Evolutionary conservation across 2,113 vertebrate genomes (phyloP).

Genomic region (Campylomormyrus tamandua): DNA sequence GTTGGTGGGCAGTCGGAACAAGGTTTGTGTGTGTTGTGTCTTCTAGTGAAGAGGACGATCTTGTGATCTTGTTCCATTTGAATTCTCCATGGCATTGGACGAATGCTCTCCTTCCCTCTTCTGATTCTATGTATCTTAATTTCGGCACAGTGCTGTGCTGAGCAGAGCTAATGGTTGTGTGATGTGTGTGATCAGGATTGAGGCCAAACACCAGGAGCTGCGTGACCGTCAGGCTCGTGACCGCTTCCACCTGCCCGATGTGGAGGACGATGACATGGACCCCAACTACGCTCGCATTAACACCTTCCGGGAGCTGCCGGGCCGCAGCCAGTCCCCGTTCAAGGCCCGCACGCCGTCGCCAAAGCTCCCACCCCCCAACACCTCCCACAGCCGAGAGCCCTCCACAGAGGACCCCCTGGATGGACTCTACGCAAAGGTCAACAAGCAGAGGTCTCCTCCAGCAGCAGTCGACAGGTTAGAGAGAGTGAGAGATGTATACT

Average conservation of each 20-base stretch:
- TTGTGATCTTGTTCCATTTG: too few species aligned
- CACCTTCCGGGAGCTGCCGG: slow-evolving; percentile 66
- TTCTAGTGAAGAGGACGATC: not conserved
- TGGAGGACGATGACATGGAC: slow-evolving; percentile 87
- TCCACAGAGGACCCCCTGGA: slow-evolving; percentile 76
- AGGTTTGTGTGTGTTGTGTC: not conserved
- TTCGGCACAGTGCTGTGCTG: not conserved
- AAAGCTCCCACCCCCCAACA: slow-evolving; percentile 40
- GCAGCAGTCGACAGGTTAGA: slow-evolving; percentile 73
- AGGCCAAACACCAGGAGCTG: slow-evolving; percentile 79
- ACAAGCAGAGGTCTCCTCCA: slow-evolving; percentile 75
- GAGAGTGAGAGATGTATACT: not conserved
- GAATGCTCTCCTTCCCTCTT: not conserved
- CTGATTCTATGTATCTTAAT: not conserved
- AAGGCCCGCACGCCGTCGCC: slow-evolving; percentile 61
- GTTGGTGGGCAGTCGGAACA: not conserved
- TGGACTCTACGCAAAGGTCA: slow-evolving; percentile 89
- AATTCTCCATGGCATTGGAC: not conserved
- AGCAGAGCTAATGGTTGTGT: not conserved
- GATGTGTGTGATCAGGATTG: slow-evolving; percentile 63
- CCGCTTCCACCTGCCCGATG: slow-evolving; percentile 59
- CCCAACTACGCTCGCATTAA: slow-evolving; percentile 93
- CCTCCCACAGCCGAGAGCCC: slow-evolving; percentile 54
- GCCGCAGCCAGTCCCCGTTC: slow-evolving; percentile 35
- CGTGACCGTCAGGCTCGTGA: slow-evolving; percentile 60